phyloP scores from a whole-genome alignment of 2,888 invertebrate species.

The Melikaiella ostensackeni region DNA sequence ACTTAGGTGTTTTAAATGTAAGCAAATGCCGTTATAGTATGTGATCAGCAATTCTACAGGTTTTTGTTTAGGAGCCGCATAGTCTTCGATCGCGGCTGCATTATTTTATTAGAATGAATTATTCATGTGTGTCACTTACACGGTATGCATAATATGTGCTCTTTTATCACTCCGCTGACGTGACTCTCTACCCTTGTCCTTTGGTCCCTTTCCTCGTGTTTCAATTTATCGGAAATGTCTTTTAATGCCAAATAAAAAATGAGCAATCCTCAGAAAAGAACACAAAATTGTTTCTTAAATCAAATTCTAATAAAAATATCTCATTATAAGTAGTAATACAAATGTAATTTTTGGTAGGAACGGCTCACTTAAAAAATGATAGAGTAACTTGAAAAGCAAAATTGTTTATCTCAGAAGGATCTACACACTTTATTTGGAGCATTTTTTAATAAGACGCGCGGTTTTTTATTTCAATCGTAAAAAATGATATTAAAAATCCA shows the following conservation, averaged over 20 bases:
- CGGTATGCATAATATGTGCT: constrained; percentile 74
- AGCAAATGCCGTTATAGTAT: not conserved
- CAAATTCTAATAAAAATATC: too few relatives aligned
- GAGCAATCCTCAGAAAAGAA: too few relatives aligned
- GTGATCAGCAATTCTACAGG: constrained; percentile 50
- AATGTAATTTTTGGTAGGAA: too few relatives aligned
- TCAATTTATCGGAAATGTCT: not conserved
- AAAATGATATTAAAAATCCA: too few relatives aligned
- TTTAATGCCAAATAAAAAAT: not conserved
- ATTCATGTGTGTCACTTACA: constrained; percentile 75
- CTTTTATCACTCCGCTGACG: constrained; percentile 70
- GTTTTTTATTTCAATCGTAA: too few relatives aligned
- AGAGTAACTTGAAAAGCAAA: too few relatives aligned
- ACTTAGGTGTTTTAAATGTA: not conserved
- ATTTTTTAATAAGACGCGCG: too few relatives aligned
- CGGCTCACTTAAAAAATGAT: too few relatives aligned
- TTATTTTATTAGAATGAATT: constrained; percentile 76
- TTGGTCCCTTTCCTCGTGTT: not conserved
- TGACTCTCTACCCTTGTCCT: not conserved
- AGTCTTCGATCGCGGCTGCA: constrained; percentile 60
- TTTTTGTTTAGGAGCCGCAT: constrained; percentile 55
- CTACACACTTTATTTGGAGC: too few relatives aligned
- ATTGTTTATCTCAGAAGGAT: too few relatives aligned
- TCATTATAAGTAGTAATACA: too few relatives aligned
- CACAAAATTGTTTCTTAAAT: too few relatives aligned